Conservation (phyloP, 2,797 vertebrate species). For the Mustela erminea region DNA sequence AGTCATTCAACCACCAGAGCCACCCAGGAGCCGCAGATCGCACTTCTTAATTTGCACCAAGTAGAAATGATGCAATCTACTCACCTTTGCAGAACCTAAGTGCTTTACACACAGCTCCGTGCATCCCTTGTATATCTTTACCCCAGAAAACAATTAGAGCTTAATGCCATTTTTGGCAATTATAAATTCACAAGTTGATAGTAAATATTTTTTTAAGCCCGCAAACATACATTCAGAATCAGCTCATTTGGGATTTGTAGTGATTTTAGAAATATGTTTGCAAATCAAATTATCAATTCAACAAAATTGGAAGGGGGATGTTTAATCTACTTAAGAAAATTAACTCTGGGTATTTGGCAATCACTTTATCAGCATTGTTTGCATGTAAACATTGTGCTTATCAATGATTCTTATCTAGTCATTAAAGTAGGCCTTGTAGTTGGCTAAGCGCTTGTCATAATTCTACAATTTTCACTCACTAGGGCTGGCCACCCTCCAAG, state of each 20-base stretch:
- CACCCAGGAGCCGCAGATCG: background rate
- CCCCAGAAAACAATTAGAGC: constrained; percentile 62
- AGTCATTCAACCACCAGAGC: no score
- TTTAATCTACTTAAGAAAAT: constrained; percentile 66
- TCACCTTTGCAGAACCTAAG: background rate
- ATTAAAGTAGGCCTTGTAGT: constrained; percentile 67
- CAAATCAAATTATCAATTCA: constrained; percentile 66
- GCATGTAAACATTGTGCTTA: constrained; percentile 55
- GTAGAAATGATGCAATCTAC: background rate
- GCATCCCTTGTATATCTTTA: background rate
- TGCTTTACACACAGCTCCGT: background rate
- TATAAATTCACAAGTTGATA: constrained; percentile 62
- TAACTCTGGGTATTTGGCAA: constrained; percentile 62
- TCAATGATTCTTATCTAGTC: constrained; percentile 70
- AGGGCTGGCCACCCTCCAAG: constrained; percentile 76
- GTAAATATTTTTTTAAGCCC: background rate
- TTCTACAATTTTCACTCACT: constrained; percentile 71
- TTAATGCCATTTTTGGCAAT: constrained; percentile 54
- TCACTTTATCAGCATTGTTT: constrained; percentile 53
- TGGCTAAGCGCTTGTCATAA: constrained; percentile 64
- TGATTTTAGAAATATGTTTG: constrained; percentile 66
- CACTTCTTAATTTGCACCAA: background rate
- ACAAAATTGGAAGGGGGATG: constrained; percentile 59
- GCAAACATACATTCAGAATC: constrained; percentile 45
- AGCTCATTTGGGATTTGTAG: constrained; percentile 47